phyloP scores from a whole-genome alignment of 2,888 invertebrate genomes.

The Chaitophorus viminalis region DNA sequence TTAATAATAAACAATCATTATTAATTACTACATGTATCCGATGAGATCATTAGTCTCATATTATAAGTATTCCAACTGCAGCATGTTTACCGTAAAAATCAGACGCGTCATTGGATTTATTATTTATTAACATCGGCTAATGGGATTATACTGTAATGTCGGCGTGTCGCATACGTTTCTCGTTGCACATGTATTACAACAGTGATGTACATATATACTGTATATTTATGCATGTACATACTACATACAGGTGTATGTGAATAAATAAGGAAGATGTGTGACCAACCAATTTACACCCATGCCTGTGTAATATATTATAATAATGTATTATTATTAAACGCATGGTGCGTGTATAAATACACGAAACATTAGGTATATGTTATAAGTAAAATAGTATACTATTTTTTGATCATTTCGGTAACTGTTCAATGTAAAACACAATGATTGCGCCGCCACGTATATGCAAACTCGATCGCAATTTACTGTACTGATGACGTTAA shows the following conservation, averaged over 20 bases:
- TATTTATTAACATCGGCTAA: no score
- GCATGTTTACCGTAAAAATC: no score
- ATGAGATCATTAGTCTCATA: no score
- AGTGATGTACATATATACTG: no score
- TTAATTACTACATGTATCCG: no score
- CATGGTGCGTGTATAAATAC: no score
- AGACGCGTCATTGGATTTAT: no score
- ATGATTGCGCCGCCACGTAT: background rate
- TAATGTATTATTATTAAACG: background rate
- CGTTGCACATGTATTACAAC: background rate
- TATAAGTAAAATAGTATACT: background rate
- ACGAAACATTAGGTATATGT: background rate
- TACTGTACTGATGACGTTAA: constrained; percentile 30
- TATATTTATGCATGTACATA: no score
- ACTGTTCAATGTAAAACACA: background rate
- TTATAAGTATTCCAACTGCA: no score
- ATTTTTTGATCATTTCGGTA: background rate
- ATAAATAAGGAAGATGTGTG: background rate
- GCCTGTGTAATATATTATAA: background rate
- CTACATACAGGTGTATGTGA: background rate
- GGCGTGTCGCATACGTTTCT: background rate
- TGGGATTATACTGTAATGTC: background rate
- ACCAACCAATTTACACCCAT: background rate
- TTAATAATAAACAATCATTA: no score
- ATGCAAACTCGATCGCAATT: constrained; percentile 43